These are phyloP conservation scores for Drosophila sulfurigaster DNA, from an alignment of 1,140 invertebrate genomes.

Conservation along the genomic window DNA sequence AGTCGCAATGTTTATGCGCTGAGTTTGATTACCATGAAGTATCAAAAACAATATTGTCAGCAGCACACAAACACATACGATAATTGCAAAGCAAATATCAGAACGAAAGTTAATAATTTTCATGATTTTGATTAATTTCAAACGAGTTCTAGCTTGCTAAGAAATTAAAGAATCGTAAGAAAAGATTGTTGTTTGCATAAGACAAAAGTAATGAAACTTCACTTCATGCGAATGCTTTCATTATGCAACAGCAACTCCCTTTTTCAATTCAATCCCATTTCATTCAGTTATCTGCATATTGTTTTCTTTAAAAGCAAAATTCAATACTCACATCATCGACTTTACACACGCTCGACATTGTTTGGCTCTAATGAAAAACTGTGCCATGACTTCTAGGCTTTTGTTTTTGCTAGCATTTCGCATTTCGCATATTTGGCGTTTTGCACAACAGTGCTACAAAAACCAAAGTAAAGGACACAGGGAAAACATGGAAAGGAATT, in stretches of 20 bases:
- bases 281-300: neutral
- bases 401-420: neutral
- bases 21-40: neutral
- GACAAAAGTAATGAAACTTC: too few relatives aligned
- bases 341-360: neutral
- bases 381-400: neutral
- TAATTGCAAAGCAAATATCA: neutral
- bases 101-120: slow-evolving; percentile 19
- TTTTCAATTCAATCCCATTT: neutral
- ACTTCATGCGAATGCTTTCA: neutral
- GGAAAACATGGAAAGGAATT: slow-evolving; percentile 9
- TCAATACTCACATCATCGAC: neutral
- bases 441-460: slow-evolving; percentile 13
- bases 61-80: neutral
- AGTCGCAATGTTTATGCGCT: neutral
- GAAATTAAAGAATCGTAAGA: too few relatives aligned
- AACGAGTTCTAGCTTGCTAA: slow-evolving; percentile 1
- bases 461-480: slow-evolving; percentile 25
- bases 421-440: slow-evolving; percentile 5
- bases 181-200: too few relatives aligned
- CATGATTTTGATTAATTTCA: slow-evolving; percentile 17
- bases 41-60: neutral
- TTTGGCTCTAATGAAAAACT: slow-evolving; percentile 19
- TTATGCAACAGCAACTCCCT: neutral
- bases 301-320: neutral